These are phyloP conservation scores for Ariolimax columbianus DNA, from an alignment of 2,888 invertebrate species.

Conservation along the genomic window DNA sequence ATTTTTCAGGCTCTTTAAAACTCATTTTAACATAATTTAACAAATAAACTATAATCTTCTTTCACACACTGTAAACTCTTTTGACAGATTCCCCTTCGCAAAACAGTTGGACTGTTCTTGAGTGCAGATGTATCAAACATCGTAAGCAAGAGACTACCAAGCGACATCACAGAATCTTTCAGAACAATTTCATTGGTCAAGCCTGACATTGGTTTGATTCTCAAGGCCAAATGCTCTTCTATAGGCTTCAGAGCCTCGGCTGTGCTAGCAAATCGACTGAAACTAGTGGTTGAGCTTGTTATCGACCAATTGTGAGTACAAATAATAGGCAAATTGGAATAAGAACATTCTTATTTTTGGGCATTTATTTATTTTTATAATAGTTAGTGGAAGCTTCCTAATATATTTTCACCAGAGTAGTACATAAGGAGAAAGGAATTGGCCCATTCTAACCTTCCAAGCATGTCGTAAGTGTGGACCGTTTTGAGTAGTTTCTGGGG, in stretches of 20 bases:
- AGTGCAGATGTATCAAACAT: slow-evolving; percentile 65
- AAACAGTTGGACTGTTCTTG: slow-evolving; percentile 70
- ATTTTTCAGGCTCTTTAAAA: background rate
- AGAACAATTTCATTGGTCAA: slow-evolving; percentile 74
- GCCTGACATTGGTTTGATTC: slow-evolving; percentile 74
- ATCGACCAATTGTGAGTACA: slow-evolving; percentile 76
- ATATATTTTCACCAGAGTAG: no score
- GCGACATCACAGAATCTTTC: slow-evolving; percentile 73
- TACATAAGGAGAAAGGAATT: no score
- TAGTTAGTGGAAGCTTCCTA: background rate
- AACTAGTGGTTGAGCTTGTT: slow-evolving; percentile 73
- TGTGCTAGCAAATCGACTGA: slow-evolving; percentile 74
- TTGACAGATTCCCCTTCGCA: slow-evolving; percentile 65
- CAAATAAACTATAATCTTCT: background rate
- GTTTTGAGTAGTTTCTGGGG: no score
- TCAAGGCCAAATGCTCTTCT: slow-evolving; percentile 76
- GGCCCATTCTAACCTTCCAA: no score
- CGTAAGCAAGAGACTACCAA: slow-evolving; percentile 62
- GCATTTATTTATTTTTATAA: background rate
- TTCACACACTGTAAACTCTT: background rate
- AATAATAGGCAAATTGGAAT: background rate
- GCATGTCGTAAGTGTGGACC: no score
- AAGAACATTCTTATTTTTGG: background rate
- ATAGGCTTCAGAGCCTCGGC: slow-evolving; percentile 75
- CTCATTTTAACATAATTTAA: background rate